Evolutionary conservation across 35 echinoderm and acorn worm species (phyloP).

Genomic region (Apostichopus californicus): DNA sequence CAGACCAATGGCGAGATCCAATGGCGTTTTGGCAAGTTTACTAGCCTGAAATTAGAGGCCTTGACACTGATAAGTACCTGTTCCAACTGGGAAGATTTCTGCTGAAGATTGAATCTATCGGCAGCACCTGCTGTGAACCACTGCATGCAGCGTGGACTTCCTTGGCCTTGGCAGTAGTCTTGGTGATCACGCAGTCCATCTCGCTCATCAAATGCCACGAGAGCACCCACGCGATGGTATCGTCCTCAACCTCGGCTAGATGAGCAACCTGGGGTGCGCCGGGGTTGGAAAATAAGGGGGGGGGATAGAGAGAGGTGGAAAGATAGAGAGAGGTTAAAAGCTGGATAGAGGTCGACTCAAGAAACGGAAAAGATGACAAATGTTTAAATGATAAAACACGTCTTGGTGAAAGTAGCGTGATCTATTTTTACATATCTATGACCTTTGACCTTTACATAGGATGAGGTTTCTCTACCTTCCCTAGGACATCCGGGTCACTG

Average conservation of each 20-base stretch:
- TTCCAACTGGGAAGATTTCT: conserved; percentile 79
- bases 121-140: conserved; percentile 83
- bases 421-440: no score
- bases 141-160: conserved; percentile 67
- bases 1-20: no score
- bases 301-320: no score
- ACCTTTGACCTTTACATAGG: no score
- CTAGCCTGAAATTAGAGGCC: no score
- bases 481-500: conserved; percentile 73
- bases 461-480: conserved; percentile 53
- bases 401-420: no score
- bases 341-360: no score
- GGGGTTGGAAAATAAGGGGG: no score
- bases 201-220: conserved; percentile 92
- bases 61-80: conserved; percentile 54
- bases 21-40: no score
- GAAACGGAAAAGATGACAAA: no score
- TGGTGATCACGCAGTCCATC: conserved; percentile 96
- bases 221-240: conserved; percentile 75
- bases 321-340: no score
- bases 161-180: conserved; percentile 72
- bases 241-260: conserved; percentile 77
- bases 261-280: conserved; percentile 66
- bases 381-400: no score
- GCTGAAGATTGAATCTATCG: conserved; percentile 88